phyloP scores from a whole-genome alignment of 2,888 invertebrate species.

The Pteria penguin region DNA sequence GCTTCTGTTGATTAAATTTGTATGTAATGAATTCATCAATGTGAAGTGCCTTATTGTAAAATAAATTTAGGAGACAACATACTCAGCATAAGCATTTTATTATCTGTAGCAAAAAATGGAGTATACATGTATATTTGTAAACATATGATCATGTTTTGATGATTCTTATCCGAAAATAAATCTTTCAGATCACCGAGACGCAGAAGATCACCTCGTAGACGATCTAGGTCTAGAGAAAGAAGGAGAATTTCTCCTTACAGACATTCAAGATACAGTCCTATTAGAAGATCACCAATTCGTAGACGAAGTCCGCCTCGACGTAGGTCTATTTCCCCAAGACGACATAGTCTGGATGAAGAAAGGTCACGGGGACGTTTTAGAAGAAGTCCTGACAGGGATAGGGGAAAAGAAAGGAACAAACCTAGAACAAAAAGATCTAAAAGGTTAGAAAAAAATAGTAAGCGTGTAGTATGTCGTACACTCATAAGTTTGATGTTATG shows the following conservation, averaged over 20 bases:
- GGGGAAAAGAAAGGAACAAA: too few relatives aligned
- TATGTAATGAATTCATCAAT: too few relatives aligned
- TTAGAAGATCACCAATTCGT: slow-evolving; percentile 52
- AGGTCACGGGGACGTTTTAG: slow-evolving; percentile 37
- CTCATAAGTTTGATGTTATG: too few relatives aligned
- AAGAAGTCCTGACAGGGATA: not conserved
- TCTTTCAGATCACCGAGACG: slow-evolving; percentile 30
- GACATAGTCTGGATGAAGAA: slow-evolving; percentile 48
- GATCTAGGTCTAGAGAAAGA: slow-evolving; percentile 42
- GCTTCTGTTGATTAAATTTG: too few relatives aligned
- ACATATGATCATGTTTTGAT: too few relatives aligned
- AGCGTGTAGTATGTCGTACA: too few relatives aligned
- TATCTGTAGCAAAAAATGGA: too few relatives aligned
- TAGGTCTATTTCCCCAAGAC: slow-evolving; percentile 40
- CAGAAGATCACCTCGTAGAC: slow-evolving; percentile 53
- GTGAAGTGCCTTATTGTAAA: too few relatives aligned
- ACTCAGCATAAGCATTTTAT: too few relatives aligned
- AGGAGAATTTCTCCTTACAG: slow-evolving; percentile 55
- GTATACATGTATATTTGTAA: too few relatives aligned
- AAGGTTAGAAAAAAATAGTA: not conserved
- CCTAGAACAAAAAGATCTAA: not conserved
- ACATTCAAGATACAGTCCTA: slow-evolving; percentile 25
- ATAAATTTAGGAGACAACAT: too few relatives aligned
- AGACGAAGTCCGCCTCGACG: slow-evolving; percentile 47
- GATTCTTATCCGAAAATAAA: too few relatives aligned